phyloP scores from a whole-genome alignment of 2,797 vertebrate genomes.

The Karalla daura region DNA sequence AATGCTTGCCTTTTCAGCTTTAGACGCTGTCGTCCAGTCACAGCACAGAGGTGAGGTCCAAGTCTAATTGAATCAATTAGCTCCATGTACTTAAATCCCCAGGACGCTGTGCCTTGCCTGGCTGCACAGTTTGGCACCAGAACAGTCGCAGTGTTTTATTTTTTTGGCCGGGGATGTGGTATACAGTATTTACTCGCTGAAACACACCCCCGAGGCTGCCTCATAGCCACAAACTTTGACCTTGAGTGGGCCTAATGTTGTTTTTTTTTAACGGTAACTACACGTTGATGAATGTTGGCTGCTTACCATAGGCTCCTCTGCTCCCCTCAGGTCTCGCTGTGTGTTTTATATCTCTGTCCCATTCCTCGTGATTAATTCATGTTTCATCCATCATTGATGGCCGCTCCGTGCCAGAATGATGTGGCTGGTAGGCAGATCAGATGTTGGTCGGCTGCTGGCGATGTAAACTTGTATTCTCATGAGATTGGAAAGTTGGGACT shows the following conservation, averaged over 20 bases:
- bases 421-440: constrained; percentile 59
- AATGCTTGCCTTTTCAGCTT: constrained; percentile 38
- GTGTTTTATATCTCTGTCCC: constrained; percentile 66
- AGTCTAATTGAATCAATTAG: constrained; percentile 76
- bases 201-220: no score
- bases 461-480: constrained; percentile 35
- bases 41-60: constrained; percentile 56
- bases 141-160: constrained; percentile 1
- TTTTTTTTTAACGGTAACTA: constrained; percentile 5
- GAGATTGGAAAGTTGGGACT: constrained; percentile 2
- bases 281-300: constrained; percentile 16
- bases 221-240: background rate
- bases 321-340: constrained; percentile 28
- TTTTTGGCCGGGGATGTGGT: no score
- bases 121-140: constrained; percentile 27
- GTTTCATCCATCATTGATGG: constrained; percentile 80
- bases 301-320: constrained; percentile 22
- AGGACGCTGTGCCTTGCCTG: constrained; percentile 30
- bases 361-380: constrained; percentile 80
- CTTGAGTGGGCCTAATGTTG: constrained; percentile 26
- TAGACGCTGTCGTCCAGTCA: constrained; percentile 22
- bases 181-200: no score
- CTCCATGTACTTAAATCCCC: constrained; percentile 48
- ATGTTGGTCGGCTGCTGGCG: constrained; percentile 49
- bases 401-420: constrained; percentile 51